Evolutionary conservation across 2,888 invertebrate genomes (phyloP).

Genomic region (Zele albiditarsus): DNA sequence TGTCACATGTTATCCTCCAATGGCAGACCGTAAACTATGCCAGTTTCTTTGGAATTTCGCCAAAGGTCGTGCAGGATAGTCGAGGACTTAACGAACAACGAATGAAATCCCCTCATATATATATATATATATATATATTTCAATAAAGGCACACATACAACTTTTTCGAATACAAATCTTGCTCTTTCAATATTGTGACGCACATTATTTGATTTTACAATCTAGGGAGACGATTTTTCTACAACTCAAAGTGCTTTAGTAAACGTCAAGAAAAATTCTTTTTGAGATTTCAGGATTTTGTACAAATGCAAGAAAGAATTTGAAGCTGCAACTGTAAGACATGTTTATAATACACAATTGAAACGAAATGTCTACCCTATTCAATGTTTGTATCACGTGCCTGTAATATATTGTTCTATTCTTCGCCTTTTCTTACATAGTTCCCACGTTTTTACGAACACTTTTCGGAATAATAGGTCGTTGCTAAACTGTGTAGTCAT

Average conservation of each 20-base stretch:
- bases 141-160: slow-evolving; percentile 34
- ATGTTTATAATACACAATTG: background rate
- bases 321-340: background rate
- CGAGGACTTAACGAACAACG: slow-evolving; percentile 46
- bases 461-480: slow-evolving; percentile 42
- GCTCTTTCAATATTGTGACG: slow-evolving; percentile 20
- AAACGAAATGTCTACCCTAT: background rate
- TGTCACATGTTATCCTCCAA: slow-evolving; percentile 45
- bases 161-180: slow-evolving; percentile 15
- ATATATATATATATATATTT: slow-evolving; percentile 45
- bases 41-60: slow-evolving; percentile 50
- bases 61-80: slow-evolving; percentile 44
- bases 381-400: slow-evolving; percentile 5
- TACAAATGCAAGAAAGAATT: background rate
- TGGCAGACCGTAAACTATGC: slow-evolving; percentile 46
- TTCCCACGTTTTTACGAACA: slow-evolving; percentile 17
- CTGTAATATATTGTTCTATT: slow-evolving; percentile 27
- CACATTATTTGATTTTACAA: background rate
- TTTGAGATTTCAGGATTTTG: background rate
- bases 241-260: background rate
- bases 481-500: slow-evolving; percentile 21
- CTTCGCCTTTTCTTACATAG: slow-evolving; percentile 14
- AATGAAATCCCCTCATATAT: slow-evolving; percentile 46
- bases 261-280: background rate
- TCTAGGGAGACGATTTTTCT: background rate